These are phyloP conservation scores for Oreortyx pictus DNA, from an alignment of 2,797 vertebrate species.

Conservation along the genomic window DNA sequence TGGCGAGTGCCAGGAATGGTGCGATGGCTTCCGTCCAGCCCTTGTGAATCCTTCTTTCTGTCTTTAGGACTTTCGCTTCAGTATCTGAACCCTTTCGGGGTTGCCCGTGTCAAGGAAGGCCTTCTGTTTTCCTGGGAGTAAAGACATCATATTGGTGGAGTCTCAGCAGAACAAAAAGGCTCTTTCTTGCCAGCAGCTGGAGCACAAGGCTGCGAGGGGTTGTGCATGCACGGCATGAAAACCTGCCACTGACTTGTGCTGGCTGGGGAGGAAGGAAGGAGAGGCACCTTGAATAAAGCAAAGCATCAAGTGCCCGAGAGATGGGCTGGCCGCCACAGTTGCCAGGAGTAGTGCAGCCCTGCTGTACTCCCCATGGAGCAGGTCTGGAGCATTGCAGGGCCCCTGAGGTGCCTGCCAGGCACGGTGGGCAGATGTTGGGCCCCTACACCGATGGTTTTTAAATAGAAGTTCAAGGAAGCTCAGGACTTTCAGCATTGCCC, in stretches of 20 bases:
- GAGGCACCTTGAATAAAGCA: conserved; percentile 42
- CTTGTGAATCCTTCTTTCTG: conserved; percentile 83
- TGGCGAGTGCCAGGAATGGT: conserved; percentile 78
- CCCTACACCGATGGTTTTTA: not conserved
- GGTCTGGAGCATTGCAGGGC: fast-evolving
- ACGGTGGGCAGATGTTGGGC: not conserved
- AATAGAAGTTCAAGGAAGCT: not conserved
- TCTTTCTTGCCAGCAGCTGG: conserved; percentile 70
- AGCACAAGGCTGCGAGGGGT: conserved; percentile 36
- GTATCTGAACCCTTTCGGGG: conserved; percentile 64
- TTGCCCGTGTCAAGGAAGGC: conserved; percentile 56
- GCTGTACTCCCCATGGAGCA: not conserved
- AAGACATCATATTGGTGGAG: conserved; percentile 29
- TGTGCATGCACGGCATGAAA: conserved; percentile 27
- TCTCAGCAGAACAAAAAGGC: conserved; percentile 14
- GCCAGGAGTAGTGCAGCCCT: fast-evolving
- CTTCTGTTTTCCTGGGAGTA: conserved; percentile 72
- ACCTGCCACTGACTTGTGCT: not conserved
- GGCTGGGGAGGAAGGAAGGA: not conserved
- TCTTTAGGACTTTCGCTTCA: conserved; percentile 66
- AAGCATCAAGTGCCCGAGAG: not conserved
- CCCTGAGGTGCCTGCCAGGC: not conserved
- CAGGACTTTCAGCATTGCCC: not conserved
- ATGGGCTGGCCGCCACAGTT: fast-evolving
- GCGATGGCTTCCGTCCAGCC: conserved; percentile 90